Conservation (phyloP, 92 coral and sea anemone genomes). For the Porites cylindrica region DNA sequence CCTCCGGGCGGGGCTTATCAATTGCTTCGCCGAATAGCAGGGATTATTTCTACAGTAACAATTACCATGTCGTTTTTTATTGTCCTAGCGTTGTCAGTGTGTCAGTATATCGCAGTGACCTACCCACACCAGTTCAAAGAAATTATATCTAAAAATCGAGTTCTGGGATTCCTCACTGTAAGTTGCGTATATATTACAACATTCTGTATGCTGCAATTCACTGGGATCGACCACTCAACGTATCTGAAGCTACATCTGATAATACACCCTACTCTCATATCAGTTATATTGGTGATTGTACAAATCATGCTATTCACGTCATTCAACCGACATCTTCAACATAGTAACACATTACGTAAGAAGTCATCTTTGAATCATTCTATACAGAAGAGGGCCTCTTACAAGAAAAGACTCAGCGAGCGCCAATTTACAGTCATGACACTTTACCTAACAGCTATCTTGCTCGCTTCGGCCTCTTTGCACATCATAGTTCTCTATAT, state of each 20-base stretch:
- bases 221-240: conserved; percentile 60
- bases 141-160: conserved; percentile 70
- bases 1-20: conserved; percentile 32
- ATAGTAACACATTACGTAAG: conserved; percentile 45
- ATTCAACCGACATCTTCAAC: conserved; percentile 63
- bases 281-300: conserved; percentile 61
- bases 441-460: conserved; percentile 77
- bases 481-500: conserved; percentile 80
- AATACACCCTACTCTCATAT: conserved; percentile 74
- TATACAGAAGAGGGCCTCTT: conserved; percentile 21
- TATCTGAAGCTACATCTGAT: conserved; percentile 71
- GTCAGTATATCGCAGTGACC: conserved; percentile 81
- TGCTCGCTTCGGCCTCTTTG: conserved; percentile 78
- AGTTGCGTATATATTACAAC: conserved; percentile 71
- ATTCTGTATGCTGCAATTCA: conserved; percentile 72
- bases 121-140: conserved; percentile 82
- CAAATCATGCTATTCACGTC: conserved; percentile 74
- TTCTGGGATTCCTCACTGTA: conserved; percentile 51
- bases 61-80: conserved; percentile 80
- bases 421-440: conserved; percentile 86
- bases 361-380: conserved; percentile 10
- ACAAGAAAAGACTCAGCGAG: conserved; percentile 54
- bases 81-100: conserved; percentile 79
- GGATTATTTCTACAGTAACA: conserved; percentile 81
- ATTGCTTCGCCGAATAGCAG: conserved; percentile 56